Conservation (phyloP, 2,113 vertebrate species). For the Leptobrachium ailaonicum region DNA sequence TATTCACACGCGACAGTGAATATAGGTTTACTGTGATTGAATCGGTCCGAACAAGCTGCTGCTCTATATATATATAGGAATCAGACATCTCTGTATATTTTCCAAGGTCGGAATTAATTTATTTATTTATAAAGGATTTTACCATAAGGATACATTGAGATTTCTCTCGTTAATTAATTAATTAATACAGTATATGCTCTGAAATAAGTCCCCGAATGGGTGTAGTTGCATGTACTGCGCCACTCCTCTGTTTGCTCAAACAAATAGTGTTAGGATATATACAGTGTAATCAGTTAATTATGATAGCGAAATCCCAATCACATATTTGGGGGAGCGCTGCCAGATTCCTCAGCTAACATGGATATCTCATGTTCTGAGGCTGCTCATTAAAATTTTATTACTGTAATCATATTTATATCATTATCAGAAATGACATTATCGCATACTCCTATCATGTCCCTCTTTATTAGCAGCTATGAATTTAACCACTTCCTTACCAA, state of each 20-base stretch:
- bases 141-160: too few species aligned
- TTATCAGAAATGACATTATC: too few species aligned
- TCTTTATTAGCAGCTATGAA: too few species aligned
- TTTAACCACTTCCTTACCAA: too few species aligned
- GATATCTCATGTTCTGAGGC: too few species aligned
- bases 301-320: background rate
- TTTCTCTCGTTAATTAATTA: background rate
- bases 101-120: conserved; percentile 7
- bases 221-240: conserved; percentile 5
- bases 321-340: background rate
- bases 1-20: background rate
- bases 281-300: conserved; percentile 12
- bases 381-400: too few species aligned
- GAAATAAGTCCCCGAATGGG: background rate
- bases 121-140: too few species aligned
- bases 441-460: too few species aligned
- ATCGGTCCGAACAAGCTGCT: background rate
- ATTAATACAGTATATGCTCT: background rate
- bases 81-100: background rate
- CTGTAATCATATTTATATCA: too few species aligned
- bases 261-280: conserved; percentile 16
- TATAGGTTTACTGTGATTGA: background rate
- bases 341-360: too few species aligned
- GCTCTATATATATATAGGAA: background rate
- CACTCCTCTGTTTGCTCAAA: conserved; percentile 20